Base-by-base conservation (phyloP, 2,888 invertebrate genomes). In the Brenthis hecate region DNA sequence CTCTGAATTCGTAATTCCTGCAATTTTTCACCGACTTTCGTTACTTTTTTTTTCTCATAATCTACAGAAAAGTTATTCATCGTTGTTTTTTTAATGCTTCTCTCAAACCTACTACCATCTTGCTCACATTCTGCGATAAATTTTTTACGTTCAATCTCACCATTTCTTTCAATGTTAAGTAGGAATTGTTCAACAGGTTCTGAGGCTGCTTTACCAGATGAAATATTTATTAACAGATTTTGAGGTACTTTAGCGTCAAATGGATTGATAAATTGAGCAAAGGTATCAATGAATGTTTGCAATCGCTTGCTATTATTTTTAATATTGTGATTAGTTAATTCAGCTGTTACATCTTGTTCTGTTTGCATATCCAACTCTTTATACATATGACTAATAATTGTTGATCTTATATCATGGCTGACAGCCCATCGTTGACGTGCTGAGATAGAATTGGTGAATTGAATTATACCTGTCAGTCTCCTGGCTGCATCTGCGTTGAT, bases 401-500 rank as follows among this genome's bases (percentile, higher is more conserved):
- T 70, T 64, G 75, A 73, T 76, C 76, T 72, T 65, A 73, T 28
- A 67, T 74, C 66, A 72, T 80, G 74, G 66, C 67, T 75, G 60
- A 56, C 56, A n/a, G 72, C 73, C 74, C 75, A 76, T n/a, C 74
- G 69, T 58, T 75, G 74, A 61, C 75, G 72, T 47, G 75, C 74
- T 13, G 72, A 73, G 55, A 77, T 75, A 8, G 74, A 74, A 67
- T 76, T 72, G 4, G 74, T 75, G 48, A 74, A 71, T 13, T 74
- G 71, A 43, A 68, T 72, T 55, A 68, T 43, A 65, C 81, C 82
- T 54, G 79, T 78, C 11, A 81, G 70, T 71, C 70, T 77, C 51
- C 72, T 75, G 5, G 73, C 80, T 65, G 83, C 81, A 70, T 84
- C 81, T 57, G 80, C 81, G 70, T 83, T 84, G 5, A 83, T 79